Conservation (phyloP, 2,113 vertebrate genomes). For the Phoxinus phoxinus region DNA sequence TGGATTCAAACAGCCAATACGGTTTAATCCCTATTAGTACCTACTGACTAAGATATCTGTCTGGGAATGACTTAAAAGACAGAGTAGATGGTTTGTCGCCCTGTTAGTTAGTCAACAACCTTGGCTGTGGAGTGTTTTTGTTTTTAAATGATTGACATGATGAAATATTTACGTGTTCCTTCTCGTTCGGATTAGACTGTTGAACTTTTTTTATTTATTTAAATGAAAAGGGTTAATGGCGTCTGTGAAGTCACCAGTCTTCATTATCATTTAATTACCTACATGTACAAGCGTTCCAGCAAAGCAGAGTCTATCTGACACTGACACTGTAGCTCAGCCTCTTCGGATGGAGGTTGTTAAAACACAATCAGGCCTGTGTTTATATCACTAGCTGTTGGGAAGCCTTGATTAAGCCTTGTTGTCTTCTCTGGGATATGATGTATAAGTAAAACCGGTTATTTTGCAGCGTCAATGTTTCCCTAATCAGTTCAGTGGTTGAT, state of each 20-base stretch:
- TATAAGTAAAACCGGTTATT: neutral
- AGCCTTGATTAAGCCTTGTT: constrained; percentile 36
- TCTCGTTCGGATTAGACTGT: constrained; percentile 17
- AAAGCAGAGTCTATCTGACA: constrained; percentile 45
- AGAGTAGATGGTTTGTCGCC: neutral
- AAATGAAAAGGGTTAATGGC: constrained; percentile 52
- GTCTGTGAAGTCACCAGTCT: constrained; percentile 54
- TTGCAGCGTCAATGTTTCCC: constrained; percentile 1
- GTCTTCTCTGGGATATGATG: neutral
- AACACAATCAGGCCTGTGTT: constrained; percentile 33
- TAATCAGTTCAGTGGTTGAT: constrained; percentile 34
- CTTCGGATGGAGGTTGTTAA: constrained; percentile 47
- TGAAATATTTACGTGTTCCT: constrained; percentile 21
- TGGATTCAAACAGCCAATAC: constrained; percentile 22
- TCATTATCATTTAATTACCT: constrained; percentile 59
- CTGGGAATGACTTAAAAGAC: constrained; percentile 4
- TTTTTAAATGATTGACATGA: neutral
- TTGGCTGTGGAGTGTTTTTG: neutral
- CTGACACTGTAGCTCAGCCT: constrained; percentile 34
- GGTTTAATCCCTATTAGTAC: constrained; percentile 24
- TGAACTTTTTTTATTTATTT: constrained; percentile 57
- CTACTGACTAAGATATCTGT: constrained; percentile 23
- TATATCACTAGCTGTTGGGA: constrained; percentile 33
- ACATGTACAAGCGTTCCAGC: constrained; percentile 41
- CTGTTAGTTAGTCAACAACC: neutral